Evolutionary conservation across 2,888 invertebrate species (phyloP), one percentile per base, ranked within the genome.

Genomic region (Xestia c-nigrum): DNA sequence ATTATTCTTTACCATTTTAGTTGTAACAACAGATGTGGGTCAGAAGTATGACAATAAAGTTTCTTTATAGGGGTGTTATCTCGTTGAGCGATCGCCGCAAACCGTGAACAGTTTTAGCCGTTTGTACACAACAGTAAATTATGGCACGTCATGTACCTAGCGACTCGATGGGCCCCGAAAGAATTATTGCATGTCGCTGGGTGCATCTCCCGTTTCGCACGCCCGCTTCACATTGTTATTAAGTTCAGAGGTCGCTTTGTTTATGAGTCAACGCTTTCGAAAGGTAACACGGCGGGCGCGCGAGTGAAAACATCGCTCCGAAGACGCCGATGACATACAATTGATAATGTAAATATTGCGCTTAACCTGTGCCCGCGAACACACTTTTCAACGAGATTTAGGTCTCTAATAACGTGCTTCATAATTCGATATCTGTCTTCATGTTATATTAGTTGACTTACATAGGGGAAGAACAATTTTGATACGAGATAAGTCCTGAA

Each of bases 161-260:
- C 87, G 92, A 92, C 91, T 91, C 94, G 93, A 95, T 94, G 93
- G 93, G 92, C 90, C 89, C 90, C 85, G 88, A 95, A 95, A 96
- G 95, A 96, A 94, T 94, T 96, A 96, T 95, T 93, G 94, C 94
- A 93, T 93, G 93, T 93, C 94, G 91, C 91, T 91, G 91, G 94
- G 93, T 93, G 94, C 95, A 95, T 96, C 96, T 95, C 93, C 95
- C 92, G 95, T 96, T 96, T 96, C 96, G 96, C 96, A 96, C 96
- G 96, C 94, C 94, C 94, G 94, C 93, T 92, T 95, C 94, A 94
- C 95, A 95, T 96, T 96, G 96, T 95, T 96, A 94, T 95, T 94
- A 95, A 96, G 96, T 95, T 96, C 96, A 96, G 91, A 96, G 96
- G 95, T 96, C 95, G 94, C 91, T 94, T 95, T 95, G 96, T 96